Percentiles rank a stretch among this genome's conserved stretches.
Evolutionary conservation across 2,888 invertebrate species (phyloP).

Genomic region (Drosophila mercatorum): DNA sequence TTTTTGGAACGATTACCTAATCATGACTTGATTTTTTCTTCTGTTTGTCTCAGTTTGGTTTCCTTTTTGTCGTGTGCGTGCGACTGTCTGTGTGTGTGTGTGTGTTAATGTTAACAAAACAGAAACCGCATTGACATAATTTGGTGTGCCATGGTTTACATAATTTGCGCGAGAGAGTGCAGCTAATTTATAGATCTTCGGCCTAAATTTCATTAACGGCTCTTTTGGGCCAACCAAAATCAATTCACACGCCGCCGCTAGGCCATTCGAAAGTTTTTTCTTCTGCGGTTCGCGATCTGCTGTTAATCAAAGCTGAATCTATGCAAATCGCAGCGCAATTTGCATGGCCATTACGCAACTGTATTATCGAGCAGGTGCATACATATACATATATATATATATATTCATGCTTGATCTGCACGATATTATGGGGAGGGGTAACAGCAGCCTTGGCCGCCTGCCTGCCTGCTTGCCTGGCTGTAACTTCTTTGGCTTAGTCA

Average conservation of each 20-base stretch:
- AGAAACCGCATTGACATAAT: conserved; percentile 67
- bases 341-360: conserved; percentile 55
- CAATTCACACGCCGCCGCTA: conserved; percentile 39
- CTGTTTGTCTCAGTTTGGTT: conserved; percentile 43
- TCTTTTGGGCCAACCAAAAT: conserved; percentile 18
- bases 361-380: conserved; percentile 19
- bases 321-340: conserved; percentile 62
- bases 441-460: conserved; percentile 62
- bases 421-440: conserved; percentile 52
- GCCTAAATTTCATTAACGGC: conserved; percentile 58
- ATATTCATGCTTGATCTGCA: conserved; percentile 23
- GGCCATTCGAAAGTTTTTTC: conserved; percentile 65
- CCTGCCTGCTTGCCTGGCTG: conserved; percentile 19
- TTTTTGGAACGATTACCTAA: conserved; percentile 77
- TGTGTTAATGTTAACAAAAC: conserved; percentile 43
- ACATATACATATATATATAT: conserved; percentile 7
- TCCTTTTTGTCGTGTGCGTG: conserved; percentile 32
- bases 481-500: conserved; percentile 79
- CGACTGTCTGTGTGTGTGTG: conserved; percentile 2
- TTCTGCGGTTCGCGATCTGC: conserved; percentile 51
- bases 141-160: conserved; percentile 59
- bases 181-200: conserved; percentile 58
- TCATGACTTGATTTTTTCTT: conserved; percentile 68
- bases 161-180: conserved; percentile 51
- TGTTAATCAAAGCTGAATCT: conserved; percentile 66